These are phyloP conservation scores for Nasonia giraulti DNA, from an alignment of 1,140 invertebrate species.

Conservation along the genomic window DNA sequence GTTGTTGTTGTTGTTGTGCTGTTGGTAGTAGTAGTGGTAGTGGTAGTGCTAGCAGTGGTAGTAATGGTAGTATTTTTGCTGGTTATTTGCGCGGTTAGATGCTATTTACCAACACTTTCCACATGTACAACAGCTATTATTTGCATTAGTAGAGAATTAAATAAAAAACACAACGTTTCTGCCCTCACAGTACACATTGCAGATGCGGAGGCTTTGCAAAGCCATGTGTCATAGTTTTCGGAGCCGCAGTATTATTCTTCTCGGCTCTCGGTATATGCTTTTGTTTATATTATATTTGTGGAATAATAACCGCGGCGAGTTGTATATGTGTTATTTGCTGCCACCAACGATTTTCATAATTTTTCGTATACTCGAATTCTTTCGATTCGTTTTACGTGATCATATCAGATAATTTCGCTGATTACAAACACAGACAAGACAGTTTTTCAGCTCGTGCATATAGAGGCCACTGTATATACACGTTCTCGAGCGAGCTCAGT, in stretches of 20 bases:
- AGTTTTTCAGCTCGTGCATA: no score
- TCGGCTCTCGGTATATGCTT: no score
- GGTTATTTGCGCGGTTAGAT: background rate
- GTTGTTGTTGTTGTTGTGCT: conserved; percentile 11
- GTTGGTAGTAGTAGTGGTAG: background rate
- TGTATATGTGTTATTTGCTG: conserved; percentile 71
- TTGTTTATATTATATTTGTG: background rate
- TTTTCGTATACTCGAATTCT: conserved; percentile 1
- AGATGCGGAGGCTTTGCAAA: no score
- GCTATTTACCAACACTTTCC: background rate
- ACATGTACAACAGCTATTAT: background rate
- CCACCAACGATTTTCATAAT: conserved; percentile 64
- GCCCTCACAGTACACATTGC: no score
- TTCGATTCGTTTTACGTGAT: background rate
- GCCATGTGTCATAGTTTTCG: no score
- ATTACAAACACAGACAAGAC: no score
- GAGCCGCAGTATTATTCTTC: no score
- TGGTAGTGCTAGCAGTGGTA: background rate
- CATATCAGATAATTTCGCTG: no score
- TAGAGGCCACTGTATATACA: no score
- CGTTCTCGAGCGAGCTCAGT: no score
- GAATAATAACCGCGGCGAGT: background rate
- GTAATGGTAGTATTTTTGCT: background rate
- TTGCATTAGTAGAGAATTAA: background rate
- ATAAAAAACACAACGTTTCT: background rate